Conservation (phyloP, 2,113 vertebrate species). For the Antigone vipio region DNA sequence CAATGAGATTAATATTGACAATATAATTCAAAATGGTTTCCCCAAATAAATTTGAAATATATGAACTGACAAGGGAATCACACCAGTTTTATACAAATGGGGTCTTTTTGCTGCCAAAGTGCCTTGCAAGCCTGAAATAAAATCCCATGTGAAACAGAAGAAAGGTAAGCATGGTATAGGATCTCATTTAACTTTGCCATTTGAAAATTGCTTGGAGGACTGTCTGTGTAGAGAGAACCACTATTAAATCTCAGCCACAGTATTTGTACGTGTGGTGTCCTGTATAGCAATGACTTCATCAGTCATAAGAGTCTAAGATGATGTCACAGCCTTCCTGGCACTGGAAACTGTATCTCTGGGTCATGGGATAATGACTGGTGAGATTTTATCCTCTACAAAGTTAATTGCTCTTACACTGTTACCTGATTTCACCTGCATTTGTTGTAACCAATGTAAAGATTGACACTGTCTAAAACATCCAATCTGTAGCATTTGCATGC, state of each 20-base stretch:
- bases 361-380: neutral
- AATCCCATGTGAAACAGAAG: neutral
- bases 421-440: neutral
- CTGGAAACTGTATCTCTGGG: neutral
- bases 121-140: neutral
- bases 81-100: neutral
- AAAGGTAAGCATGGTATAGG: neutral
- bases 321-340: neutral
- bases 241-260: neutral
- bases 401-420: neutral
- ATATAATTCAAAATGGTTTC: neutral
- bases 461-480: neutral
- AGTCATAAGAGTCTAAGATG: neutral
- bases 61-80: neutral
- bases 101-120: neutral
- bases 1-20: neutral
- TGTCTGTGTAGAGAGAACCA: neutral
- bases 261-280: neutral
- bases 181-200: neutral
- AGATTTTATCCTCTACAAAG: neutral
- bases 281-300: neutral
- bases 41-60: neutral
- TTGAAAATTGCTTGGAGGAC: neutral
- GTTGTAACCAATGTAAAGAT: neutral
- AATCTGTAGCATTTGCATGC: neutral